Conservation (phyloP, 1,140 invertebrate genomes). For the Vanessa atalanta region DNA sequence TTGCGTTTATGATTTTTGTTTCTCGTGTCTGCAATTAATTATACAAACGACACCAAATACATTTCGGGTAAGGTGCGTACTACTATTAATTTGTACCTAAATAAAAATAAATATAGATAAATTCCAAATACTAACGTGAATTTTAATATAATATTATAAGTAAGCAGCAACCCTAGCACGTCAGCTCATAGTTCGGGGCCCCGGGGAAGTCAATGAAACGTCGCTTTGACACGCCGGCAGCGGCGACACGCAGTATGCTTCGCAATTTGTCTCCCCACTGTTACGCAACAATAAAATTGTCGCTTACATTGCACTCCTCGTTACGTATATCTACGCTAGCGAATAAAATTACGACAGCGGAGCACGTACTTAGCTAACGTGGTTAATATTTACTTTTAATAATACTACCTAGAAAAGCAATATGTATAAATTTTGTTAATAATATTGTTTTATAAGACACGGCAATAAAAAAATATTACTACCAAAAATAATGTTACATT, state of each 20-base stretch:
- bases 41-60: no score
- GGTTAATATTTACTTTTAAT: no score
- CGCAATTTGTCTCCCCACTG: constrained; percentile 65
- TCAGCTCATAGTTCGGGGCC: constrained; percentile 43
- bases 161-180: constrained; percentile 35
- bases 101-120: no score
- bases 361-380: background rate
- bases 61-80: no score
- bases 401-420: no score
- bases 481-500: no score
- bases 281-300: constrained; percentile 72
- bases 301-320: constrained; percentile 48
- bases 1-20: no score
- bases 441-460: no score
- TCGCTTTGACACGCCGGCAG: constrained; percentile 57
- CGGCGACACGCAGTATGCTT: constrained; percentile 70
- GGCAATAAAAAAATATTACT: no score
- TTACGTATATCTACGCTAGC: constrained; percentile 19
- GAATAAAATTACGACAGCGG: constrained; percentile 18
- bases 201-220: constrained; percentile 61
- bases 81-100: no score
- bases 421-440: no score
- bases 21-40: no score
- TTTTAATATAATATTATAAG: background rate
- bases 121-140: background rate